Evolutionary conservation across 2,888 invertebrate genomes (phyloP).

Genomic region (Troides helena): DNA sequence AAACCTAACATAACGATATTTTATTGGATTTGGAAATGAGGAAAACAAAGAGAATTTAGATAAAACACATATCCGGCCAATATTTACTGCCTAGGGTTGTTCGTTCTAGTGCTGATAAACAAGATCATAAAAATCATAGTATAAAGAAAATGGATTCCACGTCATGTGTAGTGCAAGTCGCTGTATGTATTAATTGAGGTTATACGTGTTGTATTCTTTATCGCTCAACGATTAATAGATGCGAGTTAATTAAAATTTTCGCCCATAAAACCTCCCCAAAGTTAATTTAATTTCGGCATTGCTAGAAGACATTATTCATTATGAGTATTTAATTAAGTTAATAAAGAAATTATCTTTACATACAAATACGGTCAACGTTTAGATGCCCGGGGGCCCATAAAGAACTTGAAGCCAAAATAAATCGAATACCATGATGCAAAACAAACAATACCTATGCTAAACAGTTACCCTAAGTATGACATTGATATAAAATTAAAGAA

Average conservation of each 20-base stretch:
- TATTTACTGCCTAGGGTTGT: neutral
- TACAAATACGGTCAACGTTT: too few relatives aligned
- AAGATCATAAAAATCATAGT: constrained; percentile 15
- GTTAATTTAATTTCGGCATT: too few relatives aligned
- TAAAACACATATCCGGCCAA: neutral
- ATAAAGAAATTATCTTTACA: too few relatives aligned
- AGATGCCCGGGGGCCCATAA: too few relatives aligned
- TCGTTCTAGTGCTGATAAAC: constrained; percentile 10
- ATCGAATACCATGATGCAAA: too few relatives aligned
- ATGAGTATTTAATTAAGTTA: too few relatives aligned
- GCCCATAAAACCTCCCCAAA: neutral
- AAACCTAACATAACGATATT: too few relatives aligned
- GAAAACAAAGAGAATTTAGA: neutral
- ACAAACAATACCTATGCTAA: too few relatives aligned
- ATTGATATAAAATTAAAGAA: too few relatives aligned
- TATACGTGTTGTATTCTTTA: neutral
- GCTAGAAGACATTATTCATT: too few relatives aligned
- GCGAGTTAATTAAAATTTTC: neutral
- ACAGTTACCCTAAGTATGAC: too few relatives aligned
- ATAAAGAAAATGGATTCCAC: neutral
- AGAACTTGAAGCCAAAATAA: too few relatives aligned
- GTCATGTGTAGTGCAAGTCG: constrained; percentile 10
- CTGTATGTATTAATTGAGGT: constrained; percentile 3
- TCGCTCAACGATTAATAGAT: constrained; percentile 7
- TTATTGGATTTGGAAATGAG: neutral